These are phyloP conservation scores for Psylliodes chrysocephalus DNA, from an alignment of 2,888 invertebrate species.

Conservation along the genomic window DNA sequence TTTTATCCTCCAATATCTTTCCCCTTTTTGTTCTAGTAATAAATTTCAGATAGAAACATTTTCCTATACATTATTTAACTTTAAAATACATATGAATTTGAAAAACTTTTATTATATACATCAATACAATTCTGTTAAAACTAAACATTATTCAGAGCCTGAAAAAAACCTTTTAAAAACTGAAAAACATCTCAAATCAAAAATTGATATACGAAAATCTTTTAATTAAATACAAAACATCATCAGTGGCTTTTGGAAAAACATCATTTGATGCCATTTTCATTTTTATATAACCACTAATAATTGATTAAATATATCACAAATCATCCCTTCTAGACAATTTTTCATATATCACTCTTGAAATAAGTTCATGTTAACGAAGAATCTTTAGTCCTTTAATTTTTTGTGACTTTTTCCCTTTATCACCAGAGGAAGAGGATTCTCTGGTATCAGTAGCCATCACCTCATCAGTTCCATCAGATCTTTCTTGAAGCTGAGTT, in stretches of 20 bases:
- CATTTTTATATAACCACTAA: too few relatives aligned
- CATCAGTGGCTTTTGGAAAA: background rate
- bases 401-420: slow-evolving; percentile 59
- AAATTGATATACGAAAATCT: slow-evolving; percentile 38
- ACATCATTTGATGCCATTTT: too few relatives aligned
- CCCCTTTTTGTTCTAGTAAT: too few relatives aligned
- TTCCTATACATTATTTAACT: too few relatives aligned
- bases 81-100: background rate
- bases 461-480: slow-evolving; percentile 85
- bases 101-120: background rate
- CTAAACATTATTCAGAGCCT: background rate
- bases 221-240: background rate
- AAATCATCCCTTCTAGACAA: background rate
- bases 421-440: slow-evolving; percentile 68
- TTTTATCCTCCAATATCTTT: too few relatives aligned
- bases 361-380: slow-evolving; percentile 34
- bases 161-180: background rate
- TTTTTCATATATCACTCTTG: slow-evolving; percentile 7
- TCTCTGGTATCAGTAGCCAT: slow-evolving; percentile 81
- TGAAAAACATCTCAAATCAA: slow-evolving; percentile 38
- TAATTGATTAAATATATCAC: background rate
- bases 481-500: slow-evolving; percentile 72
- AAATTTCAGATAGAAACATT: too few relatives aligned
- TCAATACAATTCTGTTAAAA: background rate
- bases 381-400: slow-evolving; percentile 47